Evolutionary conservation across 2,113 vertebrate species (phyloP).

Genomic region (Hoplias malabaricus): DNA sequence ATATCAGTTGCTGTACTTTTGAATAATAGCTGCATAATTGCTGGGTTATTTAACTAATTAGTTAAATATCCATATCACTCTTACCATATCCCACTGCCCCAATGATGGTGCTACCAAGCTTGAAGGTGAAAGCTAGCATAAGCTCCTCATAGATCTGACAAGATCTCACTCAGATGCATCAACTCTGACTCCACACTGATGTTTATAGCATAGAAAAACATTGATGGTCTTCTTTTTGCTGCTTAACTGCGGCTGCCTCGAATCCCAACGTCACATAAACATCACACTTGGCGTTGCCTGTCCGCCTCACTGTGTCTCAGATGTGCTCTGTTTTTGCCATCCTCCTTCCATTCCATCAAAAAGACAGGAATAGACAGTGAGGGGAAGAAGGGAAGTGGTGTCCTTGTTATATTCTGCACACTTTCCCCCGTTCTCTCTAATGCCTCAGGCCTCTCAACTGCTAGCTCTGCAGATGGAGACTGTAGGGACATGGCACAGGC

Average conservation of each 20-base stretch:
- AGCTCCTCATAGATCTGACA: background rate
- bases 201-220: background rate
- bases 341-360: background rate
- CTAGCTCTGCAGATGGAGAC: constrained; percentile 21
- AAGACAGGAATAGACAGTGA: constrained; percentile 1
- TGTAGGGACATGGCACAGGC: constrained; percentile 22
- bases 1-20: too few species aligned
- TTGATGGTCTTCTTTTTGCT: background rate
- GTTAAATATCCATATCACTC: too few species aligned
- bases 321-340: background rate
- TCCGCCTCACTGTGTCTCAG: background rate
- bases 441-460: constrained; percentile 14
- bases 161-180: background rate
- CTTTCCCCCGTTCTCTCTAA: background rate
- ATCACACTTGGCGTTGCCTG: background rate
- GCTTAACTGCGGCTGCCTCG: background rate
- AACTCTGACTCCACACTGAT: background rate
- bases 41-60: too few species aligned
- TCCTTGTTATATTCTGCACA: background rate
- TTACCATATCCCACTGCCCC: too few species aligned
- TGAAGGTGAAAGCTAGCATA: too few species aligned
- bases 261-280: background rate
- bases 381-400: background rate
- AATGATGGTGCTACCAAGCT: too few species aligned
- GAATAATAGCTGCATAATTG: too few species aligned